phyloP scores from a whole-genome alignment of 1,140 invertebrate species.

The Drosophila pseudoananassae region DNA sequence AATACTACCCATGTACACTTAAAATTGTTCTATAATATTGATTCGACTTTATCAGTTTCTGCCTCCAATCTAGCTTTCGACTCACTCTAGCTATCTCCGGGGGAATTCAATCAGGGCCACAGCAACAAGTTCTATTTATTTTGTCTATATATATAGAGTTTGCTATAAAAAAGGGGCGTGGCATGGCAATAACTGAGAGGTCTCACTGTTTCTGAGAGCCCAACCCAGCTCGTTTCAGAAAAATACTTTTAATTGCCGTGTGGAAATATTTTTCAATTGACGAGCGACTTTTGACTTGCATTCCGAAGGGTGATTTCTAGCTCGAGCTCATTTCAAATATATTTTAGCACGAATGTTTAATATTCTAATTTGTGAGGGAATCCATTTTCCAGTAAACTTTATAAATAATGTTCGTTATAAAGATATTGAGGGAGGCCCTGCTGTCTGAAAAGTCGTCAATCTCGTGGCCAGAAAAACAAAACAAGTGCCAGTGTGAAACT shows the following conservation, averaged over 20 bases:
- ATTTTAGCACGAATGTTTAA: background rate
- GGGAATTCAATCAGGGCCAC: conserved; percentile 28
- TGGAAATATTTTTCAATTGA: conserved; percentile 46
- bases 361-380: background rate
- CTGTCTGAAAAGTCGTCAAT: conserved; percentile 11
- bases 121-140: conserved; percentile 13
- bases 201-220: conserved; percentile 7
- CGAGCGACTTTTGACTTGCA: conserved; percentile 28
- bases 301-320: background rate
- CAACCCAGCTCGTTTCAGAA: conserved; percentile 21
- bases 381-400: background rate
- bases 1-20: background rate
- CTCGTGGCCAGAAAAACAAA: conserved; percentile 16
- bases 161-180: conserved; percentile 23
- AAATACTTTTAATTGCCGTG: conserved; percentile 41
- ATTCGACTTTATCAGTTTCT: conserved; percentile 38
- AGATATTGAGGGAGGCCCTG: conserved; percentile 9
- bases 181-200: background rate
- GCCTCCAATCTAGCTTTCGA: conserved; percentile 2
- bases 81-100: conserved; percentile 21
- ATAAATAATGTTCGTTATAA: conserved; percentile 17
- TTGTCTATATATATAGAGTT: conserved; percentile 1
- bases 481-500: conserved; percentile 37
- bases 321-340: conserved; percentile 7
- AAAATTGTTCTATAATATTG: conserved; percentile 17